phyloP scores from a whole-genome alignment of 2,113 vertebrate genomes.

The Eira barbara region DNA sequence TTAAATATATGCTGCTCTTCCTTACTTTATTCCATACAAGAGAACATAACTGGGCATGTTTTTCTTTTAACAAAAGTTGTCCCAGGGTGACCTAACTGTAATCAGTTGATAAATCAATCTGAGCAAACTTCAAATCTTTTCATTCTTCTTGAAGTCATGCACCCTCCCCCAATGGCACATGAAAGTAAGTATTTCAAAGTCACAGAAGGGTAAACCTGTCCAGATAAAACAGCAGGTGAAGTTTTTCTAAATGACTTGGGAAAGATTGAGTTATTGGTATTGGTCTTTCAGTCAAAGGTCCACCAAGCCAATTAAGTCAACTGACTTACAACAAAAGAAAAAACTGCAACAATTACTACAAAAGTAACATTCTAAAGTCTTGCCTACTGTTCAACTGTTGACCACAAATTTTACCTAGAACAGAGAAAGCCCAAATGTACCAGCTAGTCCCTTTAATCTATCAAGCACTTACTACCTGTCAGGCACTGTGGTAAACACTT shows the following conservation, averaged over 20 bases:
- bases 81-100: neutral
- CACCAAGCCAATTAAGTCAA: neutral
- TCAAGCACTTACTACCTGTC: neutral
- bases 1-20: neutral
- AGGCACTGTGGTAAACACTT: neutral
- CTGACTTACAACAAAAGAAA: neutral
- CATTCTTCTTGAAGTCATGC: conserved; percentile 31
- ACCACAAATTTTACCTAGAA: neutral
- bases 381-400: neutral
- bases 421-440: neutral
- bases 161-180: neutral
- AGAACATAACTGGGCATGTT: neutral
- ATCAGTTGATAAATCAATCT: conserved; percentile 28
- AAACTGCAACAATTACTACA: neutral
- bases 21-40: neutral
- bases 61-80: neutral
- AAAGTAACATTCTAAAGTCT: neutral
- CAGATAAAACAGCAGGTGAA: conserved; percentile 12
- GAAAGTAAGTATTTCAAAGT: conserved; percentile 58
- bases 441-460: neutral
- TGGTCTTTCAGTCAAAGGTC: neutral
- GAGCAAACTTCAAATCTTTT: conserved; percentile 33
- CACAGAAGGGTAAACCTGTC: conserved; percentile 40
- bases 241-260: neutral
- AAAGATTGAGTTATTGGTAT: neutral